Conservation (phyloP, 1,140 invertebrate genomes). For the Drosophila sp. region DNA sequence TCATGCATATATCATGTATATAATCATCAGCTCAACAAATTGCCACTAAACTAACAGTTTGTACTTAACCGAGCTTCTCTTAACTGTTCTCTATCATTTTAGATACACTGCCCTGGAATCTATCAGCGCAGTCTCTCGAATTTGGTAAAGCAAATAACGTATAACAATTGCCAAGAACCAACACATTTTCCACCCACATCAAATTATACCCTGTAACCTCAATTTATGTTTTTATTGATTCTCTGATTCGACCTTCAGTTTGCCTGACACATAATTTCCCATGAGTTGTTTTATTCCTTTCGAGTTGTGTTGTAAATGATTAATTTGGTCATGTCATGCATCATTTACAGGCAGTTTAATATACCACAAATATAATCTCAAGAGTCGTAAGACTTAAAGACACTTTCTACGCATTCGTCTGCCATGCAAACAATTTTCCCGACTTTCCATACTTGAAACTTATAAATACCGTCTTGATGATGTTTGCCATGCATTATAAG, state of each 20-base stretch:
- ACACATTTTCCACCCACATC: constrained; percentile 12
- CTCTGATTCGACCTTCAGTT: constrained; percentile 51
- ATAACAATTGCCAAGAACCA: constrained; percentile 23
- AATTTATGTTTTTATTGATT: constrained; percentile 62
- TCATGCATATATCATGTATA: constrained; percentile 23
- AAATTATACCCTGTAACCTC: constrained; percentile 35
- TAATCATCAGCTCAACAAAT: constrained; percentile 45
- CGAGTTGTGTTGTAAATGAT: constrained; percentile 27
- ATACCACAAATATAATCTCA: constrained; percentile 22
- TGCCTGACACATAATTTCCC: constrained; percentile 2
- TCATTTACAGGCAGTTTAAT: constrained; percentile 34
- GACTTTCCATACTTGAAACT: constrained; percentile 38
- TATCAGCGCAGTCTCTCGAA: constrained; percentile 72
- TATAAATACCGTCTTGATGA: constrained; percentile 26
- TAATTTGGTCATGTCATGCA: constrained; percentile 42
- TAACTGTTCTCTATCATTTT: constrained; percentile 65
- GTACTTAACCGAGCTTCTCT: constrained; percentile 52
- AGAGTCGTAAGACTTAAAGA: constrained; percentile 35
- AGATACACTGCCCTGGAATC: constrained; percentile 68
- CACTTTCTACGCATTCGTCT: constrained; percentile 37
- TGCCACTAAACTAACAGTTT: constrained; percentile 36
- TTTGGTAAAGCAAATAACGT: constrained; percentile 60
- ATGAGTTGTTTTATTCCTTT: background rate
- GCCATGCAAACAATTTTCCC: constrained; percentile 18
- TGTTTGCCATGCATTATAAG: constrained; percentile 24